Percentiles rank a stretch among this genome's conserved stretches.
These are phyloP conservation scores for Tillus elongatus DNA, from an alignment of 2,888 invertebrate genomes.

Conservation along the genomic window DNA sequence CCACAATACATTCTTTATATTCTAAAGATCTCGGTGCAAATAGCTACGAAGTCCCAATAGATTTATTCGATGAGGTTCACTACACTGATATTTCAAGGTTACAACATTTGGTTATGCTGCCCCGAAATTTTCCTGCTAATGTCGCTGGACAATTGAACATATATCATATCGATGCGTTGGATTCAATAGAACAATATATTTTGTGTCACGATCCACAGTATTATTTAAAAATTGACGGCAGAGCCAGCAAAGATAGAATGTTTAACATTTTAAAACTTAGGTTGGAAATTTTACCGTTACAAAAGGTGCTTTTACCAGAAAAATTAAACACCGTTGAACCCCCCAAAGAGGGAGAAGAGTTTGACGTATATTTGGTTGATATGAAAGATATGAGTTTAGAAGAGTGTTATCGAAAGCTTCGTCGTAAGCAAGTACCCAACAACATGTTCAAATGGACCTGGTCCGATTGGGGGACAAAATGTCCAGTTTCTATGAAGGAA, in stretches of 20 bases:
- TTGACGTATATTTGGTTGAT: conserved; percentile 25
- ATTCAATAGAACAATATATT: conserved; percentile 46
- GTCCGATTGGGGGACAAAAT: conserved; percentile 50
- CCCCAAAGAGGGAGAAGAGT: conserved; percentile 16
- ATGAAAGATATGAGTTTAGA: conserved; percentile 26
- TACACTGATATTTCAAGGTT: conserved; percentile 22
- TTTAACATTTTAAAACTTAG: conserved; percentile 44
- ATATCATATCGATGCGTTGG: conserved; percentile 42
- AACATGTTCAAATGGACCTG: conserved; percentile 41
- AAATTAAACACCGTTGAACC: conserved; percentile 23
- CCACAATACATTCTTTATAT: conserved; percentile 40
- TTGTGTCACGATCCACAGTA: conserved; percentile 47
- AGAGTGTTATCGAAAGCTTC: conserved; percentile 33
- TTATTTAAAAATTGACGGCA: conserved; percentile 52
- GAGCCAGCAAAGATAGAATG: conserved; percentile 43
- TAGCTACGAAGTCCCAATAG: conserved; percentile 28
- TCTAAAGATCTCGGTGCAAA: conserved; percentile 32
- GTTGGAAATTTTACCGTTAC: conserved; percentile 37
- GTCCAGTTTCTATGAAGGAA: conserved; percentile 54
- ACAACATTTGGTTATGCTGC: conserved; percentile 45
- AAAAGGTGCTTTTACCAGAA: conserved; percentile 34
- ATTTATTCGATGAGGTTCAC: conserved; percentile 25
- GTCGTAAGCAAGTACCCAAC: conserved; percentile 29
- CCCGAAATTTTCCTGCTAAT: conserved; percentile 42
- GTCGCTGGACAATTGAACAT: conserved; percentile 45